phyloP scores from a whole-genome alignment of 2,888 invertebrate species.

The Acrobasis repandana region DNA sequence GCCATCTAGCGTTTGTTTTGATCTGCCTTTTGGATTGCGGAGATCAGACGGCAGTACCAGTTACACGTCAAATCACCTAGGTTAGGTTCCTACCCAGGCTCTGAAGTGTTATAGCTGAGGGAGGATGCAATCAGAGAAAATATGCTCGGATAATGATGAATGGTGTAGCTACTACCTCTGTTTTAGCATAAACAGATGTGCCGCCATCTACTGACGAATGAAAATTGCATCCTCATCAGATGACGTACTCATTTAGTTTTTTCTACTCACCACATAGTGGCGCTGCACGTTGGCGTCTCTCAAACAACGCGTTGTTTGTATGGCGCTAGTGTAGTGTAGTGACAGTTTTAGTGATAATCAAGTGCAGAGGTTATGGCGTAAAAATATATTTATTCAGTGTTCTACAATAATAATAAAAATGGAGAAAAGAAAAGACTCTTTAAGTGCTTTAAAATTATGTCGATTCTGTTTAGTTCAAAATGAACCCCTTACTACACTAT shows the following conservation, averaged over 20 bases:
- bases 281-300: slow-evolving; percentile 42
- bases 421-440: slow-evolving; percentile 83
- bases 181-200: no score
- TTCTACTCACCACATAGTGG: slow-evolving; percentile 36
- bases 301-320: slow-evolving; percentile 30
- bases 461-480: slow-evolving; percentile 88
- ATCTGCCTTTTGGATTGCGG: no score
- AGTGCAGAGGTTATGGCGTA: slow-evolving; percentile 59
- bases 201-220: slow-evolving; percentile 43
- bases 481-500: slow-evolving; percentile 85
- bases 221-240: slow-evolving; percentile 16
- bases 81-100: no score
- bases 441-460: slow-evolving; percentile 86
- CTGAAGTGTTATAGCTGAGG: no score
- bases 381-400: slow-evolving; percentile 37
- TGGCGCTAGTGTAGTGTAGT: slow-evolving; percentile 49
- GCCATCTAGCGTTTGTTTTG: no score
- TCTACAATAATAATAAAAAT: slow-evolving; percentile 55
- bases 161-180: no score
- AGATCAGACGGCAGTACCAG: no score
- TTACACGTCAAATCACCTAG: no score
- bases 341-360: slow-evolving; percentile 29
- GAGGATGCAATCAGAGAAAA: no score
- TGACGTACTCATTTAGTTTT: slow-evolving; percentile 26
- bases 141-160: no score